Evolutionary conservation across 2,113 vertebrate genomes (phyloP).

Genomic region (Sinocyclocheilus maitianheensis): DNA sequence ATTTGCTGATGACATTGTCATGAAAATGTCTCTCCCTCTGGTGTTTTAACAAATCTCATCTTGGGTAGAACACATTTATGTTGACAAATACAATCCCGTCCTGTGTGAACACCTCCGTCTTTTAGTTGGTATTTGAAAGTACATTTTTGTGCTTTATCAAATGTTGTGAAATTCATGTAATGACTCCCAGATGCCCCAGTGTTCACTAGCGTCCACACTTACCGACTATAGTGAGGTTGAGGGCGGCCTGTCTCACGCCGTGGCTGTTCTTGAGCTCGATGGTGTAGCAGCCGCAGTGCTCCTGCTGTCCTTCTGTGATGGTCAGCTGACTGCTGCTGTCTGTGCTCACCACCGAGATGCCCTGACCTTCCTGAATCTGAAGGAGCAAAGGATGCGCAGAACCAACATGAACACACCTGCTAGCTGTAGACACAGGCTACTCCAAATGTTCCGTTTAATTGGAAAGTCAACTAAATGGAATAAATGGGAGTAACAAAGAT

Average conservation of each 20-base stretch:
- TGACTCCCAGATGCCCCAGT: too few species aligned
- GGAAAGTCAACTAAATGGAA: neutral
- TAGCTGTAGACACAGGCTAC: too few species aligned
- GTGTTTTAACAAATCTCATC: too few species aligned
- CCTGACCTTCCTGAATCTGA: constrained; percentile 84
- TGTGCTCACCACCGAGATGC: constrained; percentile 81
- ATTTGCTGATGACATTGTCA: too few species aligned
- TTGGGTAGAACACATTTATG: too few species aligned
- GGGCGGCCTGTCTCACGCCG: constrained; percentile 89
- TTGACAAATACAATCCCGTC: too few species aligned
- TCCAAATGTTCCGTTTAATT: neutral
- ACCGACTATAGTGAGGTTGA: constrained; percentile 98
- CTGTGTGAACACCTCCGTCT: too few species aligned
- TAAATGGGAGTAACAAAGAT: neutral
- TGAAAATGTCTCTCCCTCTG: too few species aligned
- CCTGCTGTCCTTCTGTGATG: constrained; percentile 87
- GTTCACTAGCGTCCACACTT: constrained; percentile 8
- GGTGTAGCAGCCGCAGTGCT: constrained; percentile 95
- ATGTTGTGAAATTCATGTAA: too few species aligned
- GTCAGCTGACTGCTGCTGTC: constrained; percentile 88
- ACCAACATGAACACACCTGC: too few species aligned
- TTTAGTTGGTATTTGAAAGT: too few species aligned
- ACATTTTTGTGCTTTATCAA: too few species aligned
- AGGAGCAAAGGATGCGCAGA: neutral
- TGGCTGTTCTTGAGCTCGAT: constrained; percentile 87